phyloP scores from a whole-genome alignment of 1,140 invertebrate genomes.

The Hycleus phaleratus region DNA sequence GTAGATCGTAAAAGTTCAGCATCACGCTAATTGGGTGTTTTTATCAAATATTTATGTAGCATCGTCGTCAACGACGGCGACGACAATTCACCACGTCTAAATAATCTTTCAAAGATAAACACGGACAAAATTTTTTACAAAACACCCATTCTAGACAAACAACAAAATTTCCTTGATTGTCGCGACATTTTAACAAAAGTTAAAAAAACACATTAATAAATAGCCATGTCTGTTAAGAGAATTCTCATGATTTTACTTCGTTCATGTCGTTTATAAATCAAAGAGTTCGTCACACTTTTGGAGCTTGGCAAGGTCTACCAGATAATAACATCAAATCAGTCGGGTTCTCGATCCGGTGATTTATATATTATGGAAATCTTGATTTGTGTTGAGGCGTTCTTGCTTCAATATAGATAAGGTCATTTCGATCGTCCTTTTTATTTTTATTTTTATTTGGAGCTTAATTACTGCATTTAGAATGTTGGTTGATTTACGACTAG shows the following conservation, averaged over 20 bases:
- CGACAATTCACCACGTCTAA: background rate
- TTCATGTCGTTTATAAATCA: conserved; percentile 13
- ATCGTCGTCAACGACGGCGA: background rate
- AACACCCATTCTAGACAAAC: no score
- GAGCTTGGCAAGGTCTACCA: conserved; percentile 19
- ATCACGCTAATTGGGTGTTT: conserved; percentile 15
- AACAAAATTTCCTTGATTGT: no score
- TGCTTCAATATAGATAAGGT: background rate
- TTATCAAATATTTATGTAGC: conserved; percentile 20
- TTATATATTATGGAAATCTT: conserved; percentile 26
- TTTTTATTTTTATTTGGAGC: no score
- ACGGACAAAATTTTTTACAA: no score
- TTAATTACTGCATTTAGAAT: no score
- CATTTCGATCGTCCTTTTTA: no score
- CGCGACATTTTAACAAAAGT: no score
- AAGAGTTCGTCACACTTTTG: conserved; percentile 12
- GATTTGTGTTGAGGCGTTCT: conserved; percentile 35
- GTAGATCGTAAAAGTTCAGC: conserved; percentile 9
- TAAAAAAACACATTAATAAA: no score
- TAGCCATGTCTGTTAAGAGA: no score
- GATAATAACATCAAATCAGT: conserved; percentile 22
- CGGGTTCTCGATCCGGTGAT: conserved; percentile 23
- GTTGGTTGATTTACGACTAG: no score
- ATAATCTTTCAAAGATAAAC: no score
- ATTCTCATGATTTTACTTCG: background rate